Percentiles rank a stretch among this genome's conserved stretches.
These are phyloP conservation scores for Dicyrtomina minuta DNA, from an alignment of 2,888 invertebrate species.

Conservation along the genomic window DNA sequence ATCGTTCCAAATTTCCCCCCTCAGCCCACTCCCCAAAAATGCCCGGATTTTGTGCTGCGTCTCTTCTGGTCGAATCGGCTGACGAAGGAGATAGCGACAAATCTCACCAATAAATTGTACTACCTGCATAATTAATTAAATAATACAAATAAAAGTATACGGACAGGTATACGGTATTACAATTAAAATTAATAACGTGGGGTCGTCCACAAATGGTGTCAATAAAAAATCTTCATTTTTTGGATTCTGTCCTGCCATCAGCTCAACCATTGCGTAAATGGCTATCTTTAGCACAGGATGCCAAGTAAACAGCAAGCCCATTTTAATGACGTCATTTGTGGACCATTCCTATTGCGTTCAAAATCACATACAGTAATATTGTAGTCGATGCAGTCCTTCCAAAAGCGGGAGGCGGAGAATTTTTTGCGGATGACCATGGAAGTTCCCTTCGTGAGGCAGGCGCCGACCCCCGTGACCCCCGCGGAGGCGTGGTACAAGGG, in stretches of 20 bases:
- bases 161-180: too few relatives aligned
- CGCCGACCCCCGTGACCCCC: constrained; percentile 11
- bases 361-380: constrained; percentile 59
- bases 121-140: too few relatives aligned
- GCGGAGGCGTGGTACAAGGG: constrained; percentile 32
- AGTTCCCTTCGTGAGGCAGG: constrained; percentile 62
- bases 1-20: constrained; percentile 90
- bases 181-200: too few relatives aligned
- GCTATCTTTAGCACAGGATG: too few relatives aligned
- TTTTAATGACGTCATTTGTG: too few relatives aligned
- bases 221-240: too few relatives aligned
- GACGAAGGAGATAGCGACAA: constrained; percentile 79
- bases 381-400: constrained; percentile 47
- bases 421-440: constrained; percentile 58
- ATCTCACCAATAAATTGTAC: constrained; percentile 86
- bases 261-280: too few relatives aligned
- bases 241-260: too few relatives aligned
- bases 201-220: too few relatives aligned
- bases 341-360: constrained; percentile 41
- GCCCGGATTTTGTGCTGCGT: constrained; percentile 72
- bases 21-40: constrained; percentile 88
- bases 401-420: constrained; percentile 47
- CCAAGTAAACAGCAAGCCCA: too few relatives aligned
- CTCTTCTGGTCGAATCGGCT: constrained; percentile 69
- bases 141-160: too few relatives aligned